Evolutionary conservation across 2,797 vertebrate species (phyloP).

Genomic region (Channa striata): DNA sequence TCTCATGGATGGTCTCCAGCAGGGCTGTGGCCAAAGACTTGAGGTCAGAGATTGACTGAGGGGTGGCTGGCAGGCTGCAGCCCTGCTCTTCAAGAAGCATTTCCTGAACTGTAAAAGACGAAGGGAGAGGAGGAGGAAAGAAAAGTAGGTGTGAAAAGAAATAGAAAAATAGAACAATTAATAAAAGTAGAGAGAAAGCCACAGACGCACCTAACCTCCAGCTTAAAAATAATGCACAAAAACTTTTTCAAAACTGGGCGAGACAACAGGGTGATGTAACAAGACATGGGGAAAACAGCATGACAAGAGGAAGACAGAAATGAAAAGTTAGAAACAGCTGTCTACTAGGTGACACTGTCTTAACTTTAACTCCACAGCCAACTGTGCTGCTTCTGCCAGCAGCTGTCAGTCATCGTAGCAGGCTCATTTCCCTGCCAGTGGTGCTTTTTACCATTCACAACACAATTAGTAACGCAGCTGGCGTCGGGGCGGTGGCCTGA

Average conservation of each 20-base stretch:
- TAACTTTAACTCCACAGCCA: conserved; percentile 73
- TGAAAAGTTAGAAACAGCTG: conserved; percentile 67
- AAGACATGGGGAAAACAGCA: conserved; percentile 51
- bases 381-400: conserved; percentile 77
- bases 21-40: conserved; percentile 97
- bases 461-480: conserved; percentile 76
- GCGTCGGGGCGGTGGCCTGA: conserved; percentile 48
- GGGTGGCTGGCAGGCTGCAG: conserved; percentile 95
- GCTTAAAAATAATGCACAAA: neutral
- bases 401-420: conserved; percentile 78
- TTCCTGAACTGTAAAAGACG: conserved; percentile 79
- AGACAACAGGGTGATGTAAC: conserved; percentile 25
- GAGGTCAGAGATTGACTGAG: conserved; percentile 96
- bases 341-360: conserved; percentile 66
- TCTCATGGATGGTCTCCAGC: conserved; percentile 98
- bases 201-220: neutral
- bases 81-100: conserved; percentile 92
- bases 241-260: conserved; percentile 30
- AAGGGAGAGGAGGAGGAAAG: neutral
- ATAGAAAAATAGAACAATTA: neutral
- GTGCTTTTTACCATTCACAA: conserved; percentile 69
- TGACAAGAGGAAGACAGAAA: conserved; percentile 61
- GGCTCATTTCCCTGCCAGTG: conserved; percentile 76
- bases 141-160: neutral
- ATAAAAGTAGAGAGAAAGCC: too few species aligned